Evolutionary conservation across 2,113 vertebrate species (phyloP), one percentile per base, ranked within the genome.

Genomic region (Microcebus griseorufus): DNA sequence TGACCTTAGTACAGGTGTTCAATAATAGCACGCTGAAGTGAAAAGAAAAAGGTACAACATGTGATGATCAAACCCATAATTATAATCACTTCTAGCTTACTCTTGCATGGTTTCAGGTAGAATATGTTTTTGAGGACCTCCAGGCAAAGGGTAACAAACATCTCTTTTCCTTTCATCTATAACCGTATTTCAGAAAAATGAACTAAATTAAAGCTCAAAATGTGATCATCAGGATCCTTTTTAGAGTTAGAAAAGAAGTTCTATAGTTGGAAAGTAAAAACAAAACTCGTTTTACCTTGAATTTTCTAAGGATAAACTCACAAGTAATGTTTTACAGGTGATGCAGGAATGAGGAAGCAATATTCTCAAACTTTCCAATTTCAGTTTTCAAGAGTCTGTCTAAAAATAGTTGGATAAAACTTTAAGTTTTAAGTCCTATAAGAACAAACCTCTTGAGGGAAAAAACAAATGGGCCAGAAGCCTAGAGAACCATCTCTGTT

Each of bases 1-100:
- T 94, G 53, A 88, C 78, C 72, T 88, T 69, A 80, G 45, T 37
- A 72, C 45, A 95, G 69, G 45, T 95, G n/a, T 93, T 91, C 83
- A 88, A 95, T 73, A 96, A 73, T 79, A 70, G 37, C 14, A 55
- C 37, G 23, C 20, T 81, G 29, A 91, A 72, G 1, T 55, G 29
- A 93, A 93, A 70, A 93, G 65, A 79, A 95, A 72, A 76, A 13
- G n/a, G 3, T 22, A 16, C 78, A 60, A 91, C 58, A 86, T 23
- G 9, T 18, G 9, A 58, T 60, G 25, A 12, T 48, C 13, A 91
- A 96, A 82, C 3, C 42, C 73, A 65, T 86, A 93, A 90, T 88
- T 76, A 95, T 39, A 94, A 96, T 78, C 48, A 76, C 23, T 81
- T 70, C 60, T 45, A 79, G 14, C 8, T 73, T 92, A 89, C 16